These are phyloP conservation scores for Scomber scombrus DNA, from an alignment of 2,113 vertebrate species.

Conservation along the genomic window DNA sequence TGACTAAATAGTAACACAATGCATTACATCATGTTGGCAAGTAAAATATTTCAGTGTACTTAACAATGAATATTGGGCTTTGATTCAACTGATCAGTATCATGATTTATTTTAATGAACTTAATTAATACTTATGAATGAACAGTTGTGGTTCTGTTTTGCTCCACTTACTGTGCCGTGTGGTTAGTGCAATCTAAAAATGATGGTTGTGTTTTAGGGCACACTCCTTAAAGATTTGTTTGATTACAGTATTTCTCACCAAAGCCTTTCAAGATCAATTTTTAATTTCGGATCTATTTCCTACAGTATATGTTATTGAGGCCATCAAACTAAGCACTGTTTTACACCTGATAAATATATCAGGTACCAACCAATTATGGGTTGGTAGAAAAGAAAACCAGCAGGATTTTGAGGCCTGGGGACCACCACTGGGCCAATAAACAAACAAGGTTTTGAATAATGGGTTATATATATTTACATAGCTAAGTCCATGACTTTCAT, in stretches of 20 bases:
- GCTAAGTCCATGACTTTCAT: not conserved
- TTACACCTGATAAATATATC: not conserved
- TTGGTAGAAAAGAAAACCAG: not conserved
- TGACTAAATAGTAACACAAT: not conserved
- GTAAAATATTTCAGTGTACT: not conserved
- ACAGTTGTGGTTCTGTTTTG: not conserved
- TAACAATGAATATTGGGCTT: not conserved
- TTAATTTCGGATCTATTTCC: not conserved
- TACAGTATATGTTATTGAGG: not conserved
- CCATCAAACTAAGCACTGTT: not conserved
- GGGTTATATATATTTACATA: not conserved
- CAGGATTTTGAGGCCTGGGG: too few species aligned
- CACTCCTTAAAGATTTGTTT: too few species aligned
- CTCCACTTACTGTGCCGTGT: too few species aligned
- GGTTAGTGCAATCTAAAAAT: too few species aligned
- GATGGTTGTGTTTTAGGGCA: too few species aligned
- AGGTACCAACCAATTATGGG: too few species aligned
- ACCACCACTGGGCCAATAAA: too few species aligned
- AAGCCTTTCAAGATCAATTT: not conserved
- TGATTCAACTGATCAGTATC: not conserved
- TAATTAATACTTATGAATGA: not conserved
- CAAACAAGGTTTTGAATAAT: too few species aligned
- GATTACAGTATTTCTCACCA: too few species aligned
- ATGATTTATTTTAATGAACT: too few species aligned
- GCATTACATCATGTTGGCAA: too few species aligned